Evolutionary conservation across 1,140 invertebrate genomes (phyloP), one percentile per base, ranked within the genome.

Genomic region (Gerris buenoi): DNA sequence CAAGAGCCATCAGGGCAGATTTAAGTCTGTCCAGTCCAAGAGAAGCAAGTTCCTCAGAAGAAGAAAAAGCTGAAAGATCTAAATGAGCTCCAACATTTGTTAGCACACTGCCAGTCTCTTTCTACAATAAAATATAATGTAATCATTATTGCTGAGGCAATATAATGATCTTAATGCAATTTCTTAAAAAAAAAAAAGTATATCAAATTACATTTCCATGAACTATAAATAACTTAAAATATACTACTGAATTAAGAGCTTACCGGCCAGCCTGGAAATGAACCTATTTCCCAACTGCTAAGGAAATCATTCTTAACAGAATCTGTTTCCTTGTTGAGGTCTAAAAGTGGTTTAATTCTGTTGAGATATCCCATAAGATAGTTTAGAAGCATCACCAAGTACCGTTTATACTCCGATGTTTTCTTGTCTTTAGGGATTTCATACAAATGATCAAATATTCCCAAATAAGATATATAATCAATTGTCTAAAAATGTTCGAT

Each of bases 1-100:
- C 93, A n/a, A 99, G 77, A 2, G 96, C 97, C 85, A 98, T 90
- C 1, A 99, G 79, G 13, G 95, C 97, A 18, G 93, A 96, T 77
- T 99, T 99, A 1, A 99, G 82, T 76, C 97, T 86, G 82, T 99
- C 97, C 69, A 98, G 78, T 57, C 97, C 97, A 3, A 99, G 79
- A 5, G 95, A 97, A 1, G 94, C 94, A 67, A 98, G 79, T 79
- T 99, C 97, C 79, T 98, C 95, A 87, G 90, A 93, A n/a, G 92
- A 95, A 0, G 90, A 92, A 78, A 98, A 99, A 0, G 93, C 93
- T 13, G 93, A 95, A 0, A 99, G 78, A 79, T 99, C 97, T 62
- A 99, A 84, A 81, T 97, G 93, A 22, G 95, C 95, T 67, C 95
- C 95, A 14, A 93, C 85, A 76, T 93, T 90, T 1, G 91, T 89